Conservation (phyloP, 92 coral and sea anemone genomes). For the Muricea muricata region DNA sequence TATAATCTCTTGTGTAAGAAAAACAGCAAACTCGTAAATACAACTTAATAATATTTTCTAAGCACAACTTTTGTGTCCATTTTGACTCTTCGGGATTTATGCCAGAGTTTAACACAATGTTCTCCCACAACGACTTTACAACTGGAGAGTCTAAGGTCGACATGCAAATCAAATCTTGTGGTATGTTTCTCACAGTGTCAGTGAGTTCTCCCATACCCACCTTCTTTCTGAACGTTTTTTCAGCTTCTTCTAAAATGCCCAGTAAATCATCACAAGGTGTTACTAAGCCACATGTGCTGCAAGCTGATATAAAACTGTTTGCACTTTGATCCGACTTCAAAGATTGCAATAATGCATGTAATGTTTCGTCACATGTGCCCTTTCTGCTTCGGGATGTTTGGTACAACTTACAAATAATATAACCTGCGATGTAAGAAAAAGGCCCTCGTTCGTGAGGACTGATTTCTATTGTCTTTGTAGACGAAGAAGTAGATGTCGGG, state of each 20-base stretch:
- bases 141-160: not conserved
- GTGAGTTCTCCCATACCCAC: not conserved
- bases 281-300: no score
- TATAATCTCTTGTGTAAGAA: conserved; percentile 24
- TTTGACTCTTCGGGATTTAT: not conserved
- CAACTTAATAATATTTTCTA: conserved; percentile 18
- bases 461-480: no score
- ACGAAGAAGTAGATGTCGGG: no score
- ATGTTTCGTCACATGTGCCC: no score
- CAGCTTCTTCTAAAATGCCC: conserved; percentile 9
- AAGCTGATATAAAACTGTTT: no score
- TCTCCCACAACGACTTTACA: conserved; percentile 34
- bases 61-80: not conserved
- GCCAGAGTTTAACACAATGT: not conserved
- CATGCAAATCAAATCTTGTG: not conserved
- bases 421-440: no score
- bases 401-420: no score
- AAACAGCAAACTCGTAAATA: conserved; percentile 20
- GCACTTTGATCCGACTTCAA: no score
- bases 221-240: not conserved
- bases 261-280: conserved; percentile 15
- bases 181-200: not conserved
- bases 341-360: no score
- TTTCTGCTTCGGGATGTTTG: no score
- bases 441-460: no score